Conservation (phyloP, 2,888 invertebrate species). For the Nephrocerus scutellatus region DNA sequence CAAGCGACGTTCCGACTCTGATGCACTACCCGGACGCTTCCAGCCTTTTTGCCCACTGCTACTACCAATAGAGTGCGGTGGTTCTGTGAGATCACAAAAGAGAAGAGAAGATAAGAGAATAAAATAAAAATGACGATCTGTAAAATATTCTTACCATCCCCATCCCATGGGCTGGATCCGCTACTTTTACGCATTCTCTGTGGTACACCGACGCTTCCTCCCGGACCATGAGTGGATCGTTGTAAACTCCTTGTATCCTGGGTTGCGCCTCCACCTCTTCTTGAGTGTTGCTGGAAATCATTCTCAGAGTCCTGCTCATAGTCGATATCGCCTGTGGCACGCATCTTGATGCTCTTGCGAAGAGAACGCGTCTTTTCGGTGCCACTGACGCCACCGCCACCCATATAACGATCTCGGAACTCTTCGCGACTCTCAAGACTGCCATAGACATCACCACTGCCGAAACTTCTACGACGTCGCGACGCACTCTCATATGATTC, state of each 20-base stretch:
- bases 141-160: constrained; percentile 36
- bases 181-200: constrained; percentile 44
- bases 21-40: constrained; percentile 55
- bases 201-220: constrained; percentile 11
- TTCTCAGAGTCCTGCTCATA: constrained; percentile 51
- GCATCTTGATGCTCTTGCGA: constrained; percentile 41
- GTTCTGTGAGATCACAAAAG: constrained; percentile 25
- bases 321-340: constrained; percentile 46
- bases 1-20: constrained; percentile 52
- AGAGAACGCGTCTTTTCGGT: constrained; percentile 42
- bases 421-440: constrained; percentile 47
- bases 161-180: constrained; percentile 54
- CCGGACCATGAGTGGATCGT: constrained; percentile 34
- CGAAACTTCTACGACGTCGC: constrained; percentile 43
- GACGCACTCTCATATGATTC: constrained; percentile 45
- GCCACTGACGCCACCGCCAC: constrained; percentile 23
- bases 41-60: constrained; percentile 45
- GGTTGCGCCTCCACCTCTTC: constrained; percentile 14
- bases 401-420: constrained; percentile 44
- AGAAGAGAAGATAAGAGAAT: background rate
- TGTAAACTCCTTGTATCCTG: constrained; percentile 41
- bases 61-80: constrained; percentile 22
- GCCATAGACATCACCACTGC: constrained; percentile 47
- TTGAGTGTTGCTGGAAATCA: constrained; percentile 41
- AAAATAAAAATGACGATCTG: constrained; percentile 13